Evolutionary conservation across 2,797 vertebrate genomes (phyloP).

Genomic region (Helostoma temminkii): DNA sequence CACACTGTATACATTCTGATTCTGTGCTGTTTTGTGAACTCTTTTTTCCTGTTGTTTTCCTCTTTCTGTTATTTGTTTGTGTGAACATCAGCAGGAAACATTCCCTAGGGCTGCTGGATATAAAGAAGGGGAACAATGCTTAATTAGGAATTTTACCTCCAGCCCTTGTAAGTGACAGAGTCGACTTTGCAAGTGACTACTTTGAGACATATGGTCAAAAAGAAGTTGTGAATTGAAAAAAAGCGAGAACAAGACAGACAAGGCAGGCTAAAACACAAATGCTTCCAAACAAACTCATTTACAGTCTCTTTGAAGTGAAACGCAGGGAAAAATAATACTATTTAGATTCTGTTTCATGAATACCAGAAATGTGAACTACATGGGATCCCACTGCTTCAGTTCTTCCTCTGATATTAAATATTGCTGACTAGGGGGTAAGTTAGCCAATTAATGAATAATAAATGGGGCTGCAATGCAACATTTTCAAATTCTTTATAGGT

Average conservation of each 20-base stretch:
- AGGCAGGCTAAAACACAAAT: conserved; percentile 23
- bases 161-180: conserved; percentile 54
- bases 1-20: conserved; percentile 21
- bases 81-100: conserved; percentile 62
- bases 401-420: conserved; percentile 77
- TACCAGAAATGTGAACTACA: conserved; percentile 64
- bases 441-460: conserved; percentile 84
- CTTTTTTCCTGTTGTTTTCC: conserved; percentile 60
- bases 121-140: conserved; percentile 46
- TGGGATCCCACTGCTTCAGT: conserved; percentile 51
- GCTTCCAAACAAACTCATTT: conserved; percentile 59
- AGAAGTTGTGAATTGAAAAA: conserved; percentile 31
- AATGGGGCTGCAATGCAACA: conserved; percentile 77
- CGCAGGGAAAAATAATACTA: conserved; percentile 58
- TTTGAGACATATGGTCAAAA: conserved; percentile 42
- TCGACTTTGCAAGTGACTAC: conserved; percentile 55
- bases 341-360: conserved; percentile 73
- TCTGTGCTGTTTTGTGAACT: conserved; percentile 44
- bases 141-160: conserved; percentile 71
- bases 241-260: conserved; percentile 11
- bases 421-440: conserved; percentile 81
- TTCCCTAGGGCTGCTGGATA: conserved; percentile 52
- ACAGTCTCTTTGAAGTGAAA: conserved; percentile 69
- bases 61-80: conserved; percentile 60
- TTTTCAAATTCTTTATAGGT: conserved; percentile 80